phyloP scores from a whole-genome alignment of 2,888 invertebrate genomes.

The Cepaea hortensis region DNA sequence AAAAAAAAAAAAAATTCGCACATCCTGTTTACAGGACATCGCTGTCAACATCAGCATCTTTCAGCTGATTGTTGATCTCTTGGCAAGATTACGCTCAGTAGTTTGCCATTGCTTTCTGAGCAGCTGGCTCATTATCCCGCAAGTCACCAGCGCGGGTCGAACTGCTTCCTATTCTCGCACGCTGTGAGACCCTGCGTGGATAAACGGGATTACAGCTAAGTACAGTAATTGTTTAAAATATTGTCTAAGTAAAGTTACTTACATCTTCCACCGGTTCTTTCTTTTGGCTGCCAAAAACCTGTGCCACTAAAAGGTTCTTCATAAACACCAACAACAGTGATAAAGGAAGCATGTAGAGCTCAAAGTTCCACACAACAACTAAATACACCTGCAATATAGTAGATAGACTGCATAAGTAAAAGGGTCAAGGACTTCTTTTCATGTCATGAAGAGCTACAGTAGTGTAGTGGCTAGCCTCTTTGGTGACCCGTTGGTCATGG shows the following conservation, averaged over 20 bases:
- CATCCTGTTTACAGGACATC: not conserved
- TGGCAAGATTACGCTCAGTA: too few relatives aligned
- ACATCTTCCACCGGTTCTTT: conserved; percentile 71
- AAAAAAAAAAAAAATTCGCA: not conserved
- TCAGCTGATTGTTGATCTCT: too few relatives aligned
- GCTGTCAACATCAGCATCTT: too few relatives aligned
- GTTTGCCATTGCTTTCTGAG: too few relatives aligned
- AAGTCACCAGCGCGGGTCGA: not conserved
- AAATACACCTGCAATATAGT: conserved; percentile 82
- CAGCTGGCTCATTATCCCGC: not conserved
- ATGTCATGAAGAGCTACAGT: too few relatives aligned
- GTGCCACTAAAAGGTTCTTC: conserved; percentile 81
- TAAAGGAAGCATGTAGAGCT: conserved; percentile 95
- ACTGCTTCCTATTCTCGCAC: not conserved
- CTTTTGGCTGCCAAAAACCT: conserved; percentile 72
- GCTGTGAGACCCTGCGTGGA: not conserved
- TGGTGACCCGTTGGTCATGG: too few relatives aligned
- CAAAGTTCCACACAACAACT: conserved; percentile 92
- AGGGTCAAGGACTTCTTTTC: too few relatives aligned
- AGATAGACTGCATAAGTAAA: too few relatives aligned
- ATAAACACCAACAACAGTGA: conserved; percentile 88
- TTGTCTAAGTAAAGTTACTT: conserved; percentile 51
- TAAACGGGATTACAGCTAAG: not conserved
- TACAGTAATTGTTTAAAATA: not conserved
- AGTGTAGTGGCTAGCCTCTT: too few relatives aligned